A percentile compares a stretch with the other conserved stretches of the same genome.
These are phyloP conservation scores for Eurytoma californica DNA, from an alignment of 2,888 invertebrate species.

Conservation along the genomic window DNA sequence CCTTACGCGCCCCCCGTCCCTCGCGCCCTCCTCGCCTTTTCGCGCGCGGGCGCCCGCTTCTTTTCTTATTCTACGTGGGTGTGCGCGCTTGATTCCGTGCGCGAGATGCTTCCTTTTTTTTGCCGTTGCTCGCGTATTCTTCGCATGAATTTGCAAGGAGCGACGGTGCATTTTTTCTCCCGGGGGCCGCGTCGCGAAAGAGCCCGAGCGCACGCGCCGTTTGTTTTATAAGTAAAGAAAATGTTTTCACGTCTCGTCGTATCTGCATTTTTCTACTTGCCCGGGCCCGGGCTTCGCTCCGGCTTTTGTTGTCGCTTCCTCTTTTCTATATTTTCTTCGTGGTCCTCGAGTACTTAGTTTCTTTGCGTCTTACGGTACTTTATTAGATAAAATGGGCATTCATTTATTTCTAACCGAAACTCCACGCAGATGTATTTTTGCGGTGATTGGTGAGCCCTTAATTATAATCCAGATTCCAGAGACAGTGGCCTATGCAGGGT, in stretches of 20 bases:
- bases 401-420: background rate
- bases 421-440: too few relatives aligned
- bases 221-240: slow-evolving; percentile 47
- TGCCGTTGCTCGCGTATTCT: slow-evolving; percentile 59
- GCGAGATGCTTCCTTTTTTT: slow-evolving; percentile 39
- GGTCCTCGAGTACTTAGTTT: background rate
- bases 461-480: too few relatives aligned
- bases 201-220: background rate
- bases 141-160: slow-evolving; percentile 69
- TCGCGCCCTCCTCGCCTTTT: slow-evolving; percentile 26
- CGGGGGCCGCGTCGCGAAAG: slow-evolving; percentile 54
- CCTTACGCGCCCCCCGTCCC: slow-evolving; percentile 40
- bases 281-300: background rate
- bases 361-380: slow-evolving; percentile 3
- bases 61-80: too few relatives aligned
- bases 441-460: too few relatives aligned
- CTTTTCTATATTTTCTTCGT: background rate
- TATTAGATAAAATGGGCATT: slow-evolving; percentile 23
- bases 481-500: too few relatives aligned
- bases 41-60: slow-evolving; percentile 20
- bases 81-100: slow-evolving; percentile 49
- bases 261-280: slow-evolving; percentile 54
- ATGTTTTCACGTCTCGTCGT: slow-evolving; percentile 56
- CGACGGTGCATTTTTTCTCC: slow-evolving; percentile 56
- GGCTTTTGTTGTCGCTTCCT: background rate